Conservation (phyloP, 2,113 vertebrate genomes). For the Nothoprocta pentlandii region DNA sequence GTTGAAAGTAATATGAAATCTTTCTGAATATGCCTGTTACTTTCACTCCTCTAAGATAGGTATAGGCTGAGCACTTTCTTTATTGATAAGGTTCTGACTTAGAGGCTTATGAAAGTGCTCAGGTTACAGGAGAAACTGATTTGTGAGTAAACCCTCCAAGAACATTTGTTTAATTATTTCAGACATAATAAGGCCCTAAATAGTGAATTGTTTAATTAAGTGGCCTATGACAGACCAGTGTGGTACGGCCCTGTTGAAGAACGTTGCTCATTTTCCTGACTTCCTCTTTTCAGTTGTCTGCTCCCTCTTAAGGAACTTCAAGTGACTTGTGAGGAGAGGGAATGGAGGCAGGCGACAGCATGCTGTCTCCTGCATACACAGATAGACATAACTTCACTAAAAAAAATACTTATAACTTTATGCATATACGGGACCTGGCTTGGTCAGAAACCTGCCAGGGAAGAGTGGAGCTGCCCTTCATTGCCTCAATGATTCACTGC, state of each 20-base stretch:
- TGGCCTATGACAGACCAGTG: background rate
- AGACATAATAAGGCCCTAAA: background rate
- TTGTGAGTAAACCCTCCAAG: background rate
- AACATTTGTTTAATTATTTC: background rate
- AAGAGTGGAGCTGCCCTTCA: background rate
- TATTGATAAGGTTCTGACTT: background rate
- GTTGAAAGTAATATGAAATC: background rate
- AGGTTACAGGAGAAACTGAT: background rate
- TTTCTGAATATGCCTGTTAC: background rate
- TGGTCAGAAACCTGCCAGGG: background rate
- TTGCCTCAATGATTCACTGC: background rate
- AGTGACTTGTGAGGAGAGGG: background rate
- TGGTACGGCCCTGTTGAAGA: background rate
- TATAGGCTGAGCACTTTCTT: background rate
- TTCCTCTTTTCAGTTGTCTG: background rate
- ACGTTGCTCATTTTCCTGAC: background rate
- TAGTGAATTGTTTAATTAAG: background rate
- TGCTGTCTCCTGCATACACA: background rate
- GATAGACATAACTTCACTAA: fast-evolving
- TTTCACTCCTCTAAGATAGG: background rate
- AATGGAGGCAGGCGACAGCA: background rate
- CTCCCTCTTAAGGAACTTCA: background rate
- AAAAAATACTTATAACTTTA: background rate
- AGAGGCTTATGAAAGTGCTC: background rate
- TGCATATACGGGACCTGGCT: background rate